Evolutionary conservation across 92 coral and sea anemone species (phyloP), one percentile per base, ranked within the genome.

Genomic region (Actinostola sp.): DNA sequence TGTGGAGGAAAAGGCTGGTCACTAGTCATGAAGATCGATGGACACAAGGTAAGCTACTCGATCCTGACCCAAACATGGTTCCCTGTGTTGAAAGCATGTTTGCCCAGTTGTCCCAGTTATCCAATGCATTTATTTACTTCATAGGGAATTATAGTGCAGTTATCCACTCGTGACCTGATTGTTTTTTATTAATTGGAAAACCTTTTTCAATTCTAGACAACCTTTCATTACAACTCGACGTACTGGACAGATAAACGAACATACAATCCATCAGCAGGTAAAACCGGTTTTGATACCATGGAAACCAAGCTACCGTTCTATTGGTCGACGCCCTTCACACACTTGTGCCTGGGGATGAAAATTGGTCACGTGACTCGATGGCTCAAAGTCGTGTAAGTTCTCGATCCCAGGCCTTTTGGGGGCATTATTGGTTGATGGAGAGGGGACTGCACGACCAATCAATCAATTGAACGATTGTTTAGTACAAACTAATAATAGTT

Each of bases 1-100:
- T 80, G 86, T 35, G 80, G 80, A 4, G 86, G 80, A 34, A 80
- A 75, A n/a, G 86, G 80, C 63, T 80, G 80, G 80, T 61, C 86
- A 42, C 86, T 80, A 42, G 86, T 58, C 8, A 72, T 80, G 80
- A 80, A 72, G 60, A 72, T 42, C 43, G 67, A 80, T 29, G 86
- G 80, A 16, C 15, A 23, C 7, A 71, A 71, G 73, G 86, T 72
- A 49, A n/a, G n/a, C n/a, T n/a, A n/a, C n/a, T n/a, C n/a, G n/a
- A n/a, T n/a, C n/a, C n/a, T n/a, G n/a, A n/a, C n/a, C n/a, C n/a
- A n/a, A n/a, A n/a, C n/a, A n/a, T n/a, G n/a, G n/a, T n/a, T n/a
- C n/a, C n/a, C n/a, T n/a, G n/a, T n/a, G n/a, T n/a, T n/a, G n/a
- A n/a, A n/a, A n/a, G n/a, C n/a, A n/a, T n/a, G n/a, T n/a, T n/a